These are phyloP conservation scores for Periophthalmus magnuspinnatus DNA, from an alignment of 2,797 vertebrate species.

Conservation along the genomic window DNA sequence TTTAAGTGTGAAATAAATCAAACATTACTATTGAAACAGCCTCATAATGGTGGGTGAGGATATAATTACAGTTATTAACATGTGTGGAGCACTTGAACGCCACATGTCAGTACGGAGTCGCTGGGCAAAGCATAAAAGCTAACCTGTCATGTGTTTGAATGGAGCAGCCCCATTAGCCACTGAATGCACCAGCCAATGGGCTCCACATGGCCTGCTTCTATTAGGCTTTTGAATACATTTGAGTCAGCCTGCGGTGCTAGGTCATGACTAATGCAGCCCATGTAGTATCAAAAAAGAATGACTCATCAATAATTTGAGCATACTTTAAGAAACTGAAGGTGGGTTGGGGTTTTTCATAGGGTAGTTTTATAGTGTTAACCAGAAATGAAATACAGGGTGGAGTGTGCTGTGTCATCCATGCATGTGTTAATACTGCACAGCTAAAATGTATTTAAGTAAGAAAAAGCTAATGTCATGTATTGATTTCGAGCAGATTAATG, in stretches of 20 bases:
- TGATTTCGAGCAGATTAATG: too few species aligned
- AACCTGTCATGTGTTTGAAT: conserved; percentile 38
- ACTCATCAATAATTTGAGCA: not conserved
- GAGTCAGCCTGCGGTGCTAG: not conserved
- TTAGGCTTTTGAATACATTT: not conserved
- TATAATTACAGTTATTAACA: conserved; percentile 69
- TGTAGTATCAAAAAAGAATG: not conserved
- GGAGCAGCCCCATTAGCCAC: conserved; percentile 31
- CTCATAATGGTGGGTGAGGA: conserved; percentile 37
- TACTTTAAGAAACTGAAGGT: not conserved
- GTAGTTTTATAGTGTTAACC: too few species aligned
- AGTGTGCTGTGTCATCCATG: too few species aligned
- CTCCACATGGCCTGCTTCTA: conserved; percentile 19
- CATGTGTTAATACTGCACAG: too few species aligned
- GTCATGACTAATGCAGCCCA: not conserved
- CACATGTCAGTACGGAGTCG: conserved; percentile 37
- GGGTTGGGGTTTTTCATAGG: not conserved
- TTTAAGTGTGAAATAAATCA: not conserved
- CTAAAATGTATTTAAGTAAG: too few species aligned
- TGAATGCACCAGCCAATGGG: conserved; percentile 7
- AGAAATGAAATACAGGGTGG: too few species aligned
- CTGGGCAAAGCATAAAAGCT: conserved; percentile 46
- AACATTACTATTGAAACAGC: conserved; percentile 8
- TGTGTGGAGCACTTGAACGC: conserved; percentile 50
- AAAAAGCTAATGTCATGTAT: too few species aligned